Conservation (phyloP, 2,797 vertebrate species). For the Chelonia mydas region DNA sequence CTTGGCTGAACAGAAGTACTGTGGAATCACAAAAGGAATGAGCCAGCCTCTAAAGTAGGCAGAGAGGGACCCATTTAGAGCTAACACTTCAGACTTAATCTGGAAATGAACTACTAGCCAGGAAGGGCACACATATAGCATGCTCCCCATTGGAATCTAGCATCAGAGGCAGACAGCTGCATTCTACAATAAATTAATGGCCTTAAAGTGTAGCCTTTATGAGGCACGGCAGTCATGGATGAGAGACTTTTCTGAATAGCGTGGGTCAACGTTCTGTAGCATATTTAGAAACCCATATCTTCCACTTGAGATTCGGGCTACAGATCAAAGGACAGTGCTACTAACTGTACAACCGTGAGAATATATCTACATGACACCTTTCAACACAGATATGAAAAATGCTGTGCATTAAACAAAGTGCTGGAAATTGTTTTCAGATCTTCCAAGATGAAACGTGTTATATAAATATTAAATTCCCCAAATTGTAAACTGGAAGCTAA, state of each 20-base stretch:
- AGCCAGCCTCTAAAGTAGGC: neutral
- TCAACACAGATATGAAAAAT: slow-evolving; percentile 30
- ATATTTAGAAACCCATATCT: neutral
- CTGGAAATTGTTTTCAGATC: slow-evolving; percentile 8
- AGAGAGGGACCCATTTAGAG: neutral
- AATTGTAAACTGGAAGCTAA: neutral
- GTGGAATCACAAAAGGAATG: neutral
- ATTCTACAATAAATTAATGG: neutral
- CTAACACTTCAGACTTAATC: neutral
- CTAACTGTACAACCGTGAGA: neutral
- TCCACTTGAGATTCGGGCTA: slow-evolving; percentile 22
- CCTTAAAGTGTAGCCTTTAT: slow-evolving; percentile 32
- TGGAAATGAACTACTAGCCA: neutral
- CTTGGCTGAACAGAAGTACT: neutral
- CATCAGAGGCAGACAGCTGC: neutral
- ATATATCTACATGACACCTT: slow-evolving; percentile 36
- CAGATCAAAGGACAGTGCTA: slow-evolving; percentile 4
- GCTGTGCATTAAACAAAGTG: slow-evolving; percentile 12
- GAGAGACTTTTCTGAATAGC: slow-evolving; percentile 45
- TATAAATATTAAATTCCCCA: slow-evolving; percentile 30
- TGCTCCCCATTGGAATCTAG: neutral
- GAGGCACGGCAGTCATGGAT: slow-evolving; percentile 19
- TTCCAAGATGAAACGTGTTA: neutral
- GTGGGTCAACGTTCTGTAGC: neutral
- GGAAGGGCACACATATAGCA: neutral